These are phyloP conservation scores for Lycaena phlaeas DNA, from an alignment of 2,888 invertebrate species.

Conservation along the genomic window DNA sequence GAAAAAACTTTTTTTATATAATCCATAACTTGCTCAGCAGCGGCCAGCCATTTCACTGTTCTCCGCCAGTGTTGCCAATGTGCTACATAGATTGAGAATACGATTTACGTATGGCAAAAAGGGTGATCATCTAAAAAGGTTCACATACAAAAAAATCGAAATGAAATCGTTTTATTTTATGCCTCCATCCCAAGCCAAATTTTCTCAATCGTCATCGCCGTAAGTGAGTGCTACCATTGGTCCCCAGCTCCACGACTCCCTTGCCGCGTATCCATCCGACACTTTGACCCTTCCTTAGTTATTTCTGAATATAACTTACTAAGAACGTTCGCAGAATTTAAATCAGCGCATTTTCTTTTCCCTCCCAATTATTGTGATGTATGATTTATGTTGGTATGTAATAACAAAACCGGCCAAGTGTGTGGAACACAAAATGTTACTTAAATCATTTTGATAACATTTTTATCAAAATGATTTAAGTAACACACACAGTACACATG, in stretches of 20 bases:
- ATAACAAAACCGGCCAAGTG: too few relatives aligned
- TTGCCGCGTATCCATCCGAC: conserved; percentile 4
- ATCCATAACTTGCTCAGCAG: too few relatives aligned
- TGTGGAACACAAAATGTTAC: too few relatives aligned
- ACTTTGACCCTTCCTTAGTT: conserved; percentile 5
- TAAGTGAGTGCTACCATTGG: conserved; percentile 3
- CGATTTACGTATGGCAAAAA: too few relatives aligned
- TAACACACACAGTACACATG: too few relatives aligned
- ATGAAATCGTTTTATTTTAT: neutral
- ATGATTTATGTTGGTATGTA: too few relatives aligned
- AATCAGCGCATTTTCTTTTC: neutral
- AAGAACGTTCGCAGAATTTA: conserved; percentile 3
- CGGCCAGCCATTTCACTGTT: too few relatives aligned
- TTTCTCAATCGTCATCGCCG: neutral
- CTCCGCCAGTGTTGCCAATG: too few relatives aligned
- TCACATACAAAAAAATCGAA: neutral
- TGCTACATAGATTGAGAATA: too few relatives aligned
- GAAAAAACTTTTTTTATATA: too few relatives aligned
- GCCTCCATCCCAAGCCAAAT: neutral
- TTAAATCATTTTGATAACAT: neutral
- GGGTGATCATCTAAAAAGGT: neutral
- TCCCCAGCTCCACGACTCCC: neutral
- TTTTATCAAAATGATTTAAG: too few relatives aligned
- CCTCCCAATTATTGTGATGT: neutral
- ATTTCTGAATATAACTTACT: conserved; percentile 7